A percentile compares a stretch with the other conserved stretches of the same genome.
phyloP scores from a whole-genome alignment of 2,113 vertebrate species.

The Centropus unirufus region DNA sequence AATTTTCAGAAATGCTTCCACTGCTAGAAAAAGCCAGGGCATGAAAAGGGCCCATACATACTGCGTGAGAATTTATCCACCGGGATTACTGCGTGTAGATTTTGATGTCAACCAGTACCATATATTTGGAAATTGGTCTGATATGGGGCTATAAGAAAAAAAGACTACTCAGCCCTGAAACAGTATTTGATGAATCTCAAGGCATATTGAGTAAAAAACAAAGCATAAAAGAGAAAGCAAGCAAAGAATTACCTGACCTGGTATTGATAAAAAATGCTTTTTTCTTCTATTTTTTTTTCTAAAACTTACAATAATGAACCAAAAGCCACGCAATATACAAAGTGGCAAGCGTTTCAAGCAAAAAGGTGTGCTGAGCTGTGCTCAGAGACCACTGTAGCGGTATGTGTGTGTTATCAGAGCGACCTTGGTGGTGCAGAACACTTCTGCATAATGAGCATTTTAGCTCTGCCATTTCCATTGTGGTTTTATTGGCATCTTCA shows the following conservation, averaged over 20 bases:
- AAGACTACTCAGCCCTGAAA: neutral
- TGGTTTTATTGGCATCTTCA: neutral
- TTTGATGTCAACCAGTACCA: accelerated
- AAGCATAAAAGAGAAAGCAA: neutral
- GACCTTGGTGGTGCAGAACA: neutral
- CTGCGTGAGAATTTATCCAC: neutral
- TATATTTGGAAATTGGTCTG: neutral
- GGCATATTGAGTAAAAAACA: no score
- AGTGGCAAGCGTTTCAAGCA: accelerated
- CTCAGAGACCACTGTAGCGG: accelerated
- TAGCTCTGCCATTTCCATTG: neutral
- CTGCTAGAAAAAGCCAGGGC: neutral
- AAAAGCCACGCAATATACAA: no score
- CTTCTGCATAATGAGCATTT: neutral
- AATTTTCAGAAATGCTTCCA: neutral
- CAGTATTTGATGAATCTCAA: accelerated
- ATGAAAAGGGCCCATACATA: neutral
- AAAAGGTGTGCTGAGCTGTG: neutral
- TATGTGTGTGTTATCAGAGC: neutral
- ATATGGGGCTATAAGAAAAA: accelerated
- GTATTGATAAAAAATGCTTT: neutral
- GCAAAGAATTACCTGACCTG: neutral
- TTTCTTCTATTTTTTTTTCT: neutral
- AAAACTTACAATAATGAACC: neutral
- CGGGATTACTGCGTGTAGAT: accelerated